Evolutionary conservation across 2,113 vertebrate genomes (phyloP).

Genomic region (Clarias magur): DNA sequence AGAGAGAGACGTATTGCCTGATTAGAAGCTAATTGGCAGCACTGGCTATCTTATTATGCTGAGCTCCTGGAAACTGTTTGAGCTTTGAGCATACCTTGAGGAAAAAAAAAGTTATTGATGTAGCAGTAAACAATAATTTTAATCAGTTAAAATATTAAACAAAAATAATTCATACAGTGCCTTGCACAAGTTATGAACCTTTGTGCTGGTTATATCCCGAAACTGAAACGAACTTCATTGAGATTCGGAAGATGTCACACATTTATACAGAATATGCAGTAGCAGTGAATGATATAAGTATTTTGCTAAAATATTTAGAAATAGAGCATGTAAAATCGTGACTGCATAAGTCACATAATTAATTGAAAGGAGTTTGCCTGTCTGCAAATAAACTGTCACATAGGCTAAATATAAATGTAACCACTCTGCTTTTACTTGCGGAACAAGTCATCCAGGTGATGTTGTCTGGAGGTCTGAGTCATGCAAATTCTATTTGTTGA

Average conservation of each 20-base stretch:
- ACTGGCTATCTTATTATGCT: constrained; percentile 27
- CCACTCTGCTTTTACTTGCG: no score
- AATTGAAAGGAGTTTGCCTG: neutral
- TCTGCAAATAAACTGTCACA: neutral
- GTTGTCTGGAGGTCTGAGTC: no score
- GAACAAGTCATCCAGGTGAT: no score
- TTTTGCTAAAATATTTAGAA: neutral
- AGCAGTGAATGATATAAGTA: no score
- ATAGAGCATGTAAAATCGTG: neutral
- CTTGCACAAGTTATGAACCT: neutral
- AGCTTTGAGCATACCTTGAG: neutral
- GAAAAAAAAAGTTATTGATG: neutral
- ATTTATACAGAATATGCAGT: neutral
- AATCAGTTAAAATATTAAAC: neutral
- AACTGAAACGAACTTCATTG: neutral
- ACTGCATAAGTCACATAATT: neutral
- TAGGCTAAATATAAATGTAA: neutral
- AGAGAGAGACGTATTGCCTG: constrained; percentile 24
- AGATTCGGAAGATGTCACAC: neutral
- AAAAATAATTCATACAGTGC: neutral
- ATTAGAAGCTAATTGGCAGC: constrained; percentile 37
- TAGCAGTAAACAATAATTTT: neutral
- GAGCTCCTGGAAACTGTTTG: constrained; percentile 13
- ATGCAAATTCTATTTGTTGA: no score
- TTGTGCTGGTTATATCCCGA: neutral